These are phyloP conservation scores for Pelodytes ibericus DNA, from an alignment of 2,797 vertebrate species.

Conservation along the genomic window DNA sequence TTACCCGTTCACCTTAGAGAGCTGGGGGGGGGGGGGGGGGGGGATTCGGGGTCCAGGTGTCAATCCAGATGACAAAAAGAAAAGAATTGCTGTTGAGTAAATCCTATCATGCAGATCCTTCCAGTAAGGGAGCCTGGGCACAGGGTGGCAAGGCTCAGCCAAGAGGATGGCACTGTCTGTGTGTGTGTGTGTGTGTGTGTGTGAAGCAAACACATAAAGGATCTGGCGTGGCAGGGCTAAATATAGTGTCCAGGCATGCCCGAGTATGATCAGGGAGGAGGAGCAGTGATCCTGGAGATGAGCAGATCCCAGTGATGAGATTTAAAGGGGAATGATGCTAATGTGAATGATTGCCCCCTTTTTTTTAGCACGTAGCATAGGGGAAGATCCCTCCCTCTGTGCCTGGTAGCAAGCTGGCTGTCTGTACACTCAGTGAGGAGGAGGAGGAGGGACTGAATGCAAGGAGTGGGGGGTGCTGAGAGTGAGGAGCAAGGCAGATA, in stretches of 20 bases:
- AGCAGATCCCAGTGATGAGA: background rate
- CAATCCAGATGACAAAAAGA: background rate
- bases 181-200: too few species aligned
- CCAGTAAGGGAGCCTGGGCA: background rate
- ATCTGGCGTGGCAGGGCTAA: background rate
- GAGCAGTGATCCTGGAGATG: background rate
- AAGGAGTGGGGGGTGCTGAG: background rate
- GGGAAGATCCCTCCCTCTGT: constrained; percentile 17
- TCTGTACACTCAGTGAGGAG: constrained; percentile 20
- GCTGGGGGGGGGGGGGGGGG: background rate
- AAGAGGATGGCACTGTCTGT: background rate
- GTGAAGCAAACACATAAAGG: background rate
- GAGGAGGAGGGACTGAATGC: background rate
- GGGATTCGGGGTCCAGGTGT: background rate
- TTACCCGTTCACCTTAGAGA: constrained; percentile 8
- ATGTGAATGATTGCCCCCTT: constrained; percentile 1
- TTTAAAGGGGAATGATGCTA: background rate
- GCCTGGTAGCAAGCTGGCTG: constrained; percentile 5
- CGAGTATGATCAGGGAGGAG: background rate
- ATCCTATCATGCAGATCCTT: background rate
- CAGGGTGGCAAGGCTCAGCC: background rate
- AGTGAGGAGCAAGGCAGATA: background rate
- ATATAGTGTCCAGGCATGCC: background rate
- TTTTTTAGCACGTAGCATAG: constrained; percentile 32
- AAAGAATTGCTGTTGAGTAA: too few species aligned